Conservation (phyloP, 2,797 vertebrate species). For the Vespertilio murinus region DNA sequence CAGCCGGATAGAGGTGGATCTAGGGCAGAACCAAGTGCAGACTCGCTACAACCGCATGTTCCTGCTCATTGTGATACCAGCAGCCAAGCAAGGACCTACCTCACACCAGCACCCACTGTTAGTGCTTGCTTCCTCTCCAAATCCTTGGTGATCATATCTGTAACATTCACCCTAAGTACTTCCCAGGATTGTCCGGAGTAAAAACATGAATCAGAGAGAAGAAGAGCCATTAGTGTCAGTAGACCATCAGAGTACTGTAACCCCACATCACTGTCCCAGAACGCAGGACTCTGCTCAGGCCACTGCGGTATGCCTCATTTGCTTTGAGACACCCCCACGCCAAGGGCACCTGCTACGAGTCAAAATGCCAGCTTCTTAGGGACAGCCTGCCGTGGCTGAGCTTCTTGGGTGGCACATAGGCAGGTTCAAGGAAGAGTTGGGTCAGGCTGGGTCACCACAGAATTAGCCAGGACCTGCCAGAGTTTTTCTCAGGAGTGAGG, state of each 20-base stretch:
- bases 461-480: neutral
- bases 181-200: neutral
- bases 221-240: conserved; percentile 5
- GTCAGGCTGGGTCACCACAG: neutral
- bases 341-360: neutral
- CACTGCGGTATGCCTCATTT: neutral
- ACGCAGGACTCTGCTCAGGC: neutral
- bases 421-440: neutral
- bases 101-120: neutral
- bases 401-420: neutral
- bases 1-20: neutral
- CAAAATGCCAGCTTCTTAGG: neutral
- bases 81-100: neutral
- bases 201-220: conserved; percentile 30
- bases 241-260: neutral
- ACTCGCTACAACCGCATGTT: neutral
- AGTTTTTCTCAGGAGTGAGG: neutral
- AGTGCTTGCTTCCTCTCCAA: neutral
- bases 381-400: neutral
- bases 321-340: neutral
- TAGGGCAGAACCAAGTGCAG: neutral
- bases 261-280: neutral
- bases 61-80: neutral
- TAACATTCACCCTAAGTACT: neutral
- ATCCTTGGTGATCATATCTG: neutral